Base-by-base conservation (phyloP, 1,140 invertebrate genomes). In the Calephelis virginiensis region DNA sequence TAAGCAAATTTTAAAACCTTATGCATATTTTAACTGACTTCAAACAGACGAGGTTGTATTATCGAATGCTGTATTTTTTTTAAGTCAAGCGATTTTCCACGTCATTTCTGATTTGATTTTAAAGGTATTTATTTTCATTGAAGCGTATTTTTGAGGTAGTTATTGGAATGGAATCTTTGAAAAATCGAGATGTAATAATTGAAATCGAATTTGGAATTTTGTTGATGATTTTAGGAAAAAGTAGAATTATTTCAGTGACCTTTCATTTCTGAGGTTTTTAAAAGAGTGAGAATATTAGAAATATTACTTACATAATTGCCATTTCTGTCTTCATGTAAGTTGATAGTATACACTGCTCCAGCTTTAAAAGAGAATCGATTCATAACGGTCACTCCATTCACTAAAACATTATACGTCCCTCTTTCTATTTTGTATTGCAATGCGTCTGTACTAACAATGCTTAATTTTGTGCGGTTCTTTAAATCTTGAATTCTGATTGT, bases 291-390 rank as follows among this genome's bases (percentile, higher is more conserved):
- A 1, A 28, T 28, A 28, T 17, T 17, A 3, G 28, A 28, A 28
- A 28, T 28, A 28, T 28, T 71, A 87, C 86, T 70, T 77, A 90
- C 88, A 68, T 82, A 90, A 53, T 7, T 67, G 17, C 76, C 77
- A 61, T 71, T 75, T 6, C 45, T 66, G 45, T 82, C 77, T 69
- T 88, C 73, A 61, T 82, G 76, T 11, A 88, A 64, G 50, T 83
- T 87, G 28, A 89, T 78, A 2, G 86, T 87, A 53, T 87, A 88
- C 0, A 88, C 85, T 7, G 86, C 86, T n/a, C 88, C 86, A 13
- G 79, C 68, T 71, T 80, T 66, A 14, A 90, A 85, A 4, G 61
- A 38, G 61, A 79, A 81, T n/a, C 78, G 71, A 38, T 66, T 64
- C 53, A 88, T 61, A n/a, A 90, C 74, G 38, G 49, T 64, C 8